Conservation (phyloP, 2,797 vertebrate genomes). For the Gallinago stenura region DNA sequence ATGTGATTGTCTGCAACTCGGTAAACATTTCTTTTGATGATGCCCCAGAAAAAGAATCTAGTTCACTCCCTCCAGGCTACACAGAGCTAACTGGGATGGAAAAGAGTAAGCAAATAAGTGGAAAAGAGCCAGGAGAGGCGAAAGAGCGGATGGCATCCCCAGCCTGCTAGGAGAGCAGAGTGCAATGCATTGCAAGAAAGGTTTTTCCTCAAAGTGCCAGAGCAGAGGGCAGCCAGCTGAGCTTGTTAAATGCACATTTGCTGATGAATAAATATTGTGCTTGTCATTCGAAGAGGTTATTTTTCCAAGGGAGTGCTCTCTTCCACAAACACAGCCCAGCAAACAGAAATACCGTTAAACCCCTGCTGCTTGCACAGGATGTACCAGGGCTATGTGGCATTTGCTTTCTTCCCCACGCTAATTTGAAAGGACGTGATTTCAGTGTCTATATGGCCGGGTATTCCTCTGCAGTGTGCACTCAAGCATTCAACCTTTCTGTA, state of each 20-base stretch:
- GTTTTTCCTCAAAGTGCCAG: neutral
- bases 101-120: constrained; percentile 30
- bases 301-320: neutral
- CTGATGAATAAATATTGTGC: neutral
- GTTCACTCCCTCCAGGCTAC: constrained; percentile 51
- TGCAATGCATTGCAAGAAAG: neutral
- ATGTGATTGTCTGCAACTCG: neutral
- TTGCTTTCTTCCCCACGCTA: neutral
- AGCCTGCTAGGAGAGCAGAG: neutral
- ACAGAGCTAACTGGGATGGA: constrained; percentile 48
- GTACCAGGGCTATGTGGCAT: neutral
- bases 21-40: neutral
- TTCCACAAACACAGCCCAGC: neutral
- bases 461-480: constrained; percentile 54
- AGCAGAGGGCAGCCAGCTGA: neutral
- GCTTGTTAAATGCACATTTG: neutral
- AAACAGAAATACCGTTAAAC: neutral
- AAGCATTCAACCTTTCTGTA: constrained; percentile 62
- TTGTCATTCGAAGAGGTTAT: neutral
- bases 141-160: constrained; percentile 13
- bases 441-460: constrained; percentile 32
- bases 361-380: neutral
- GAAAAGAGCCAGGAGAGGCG: constrained; percentile 46
- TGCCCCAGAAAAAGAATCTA: constrained; percentile 66
- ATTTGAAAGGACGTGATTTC: constrained; percentile 60